These are phyloP conservation scores for Chesias legatella DNA, from an alignment of 2,888 invertebrate species.

Conservation along the genomic window DNA sequence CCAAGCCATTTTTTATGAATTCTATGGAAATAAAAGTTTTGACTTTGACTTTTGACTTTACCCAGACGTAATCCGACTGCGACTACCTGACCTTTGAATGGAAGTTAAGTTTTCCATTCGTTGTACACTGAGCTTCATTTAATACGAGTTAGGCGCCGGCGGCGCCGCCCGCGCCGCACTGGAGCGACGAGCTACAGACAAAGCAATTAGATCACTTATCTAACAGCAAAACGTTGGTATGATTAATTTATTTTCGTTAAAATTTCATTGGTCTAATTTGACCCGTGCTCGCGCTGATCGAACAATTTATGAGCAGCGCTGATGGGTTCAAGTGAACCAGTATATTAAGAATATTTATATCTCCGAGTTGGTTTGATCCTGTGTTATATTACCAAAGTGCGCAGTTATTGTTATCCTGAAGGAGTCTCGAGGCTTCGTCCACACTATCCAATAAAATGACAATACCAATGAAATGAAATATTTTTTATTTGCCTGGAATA, in stretches of 20 bases:
- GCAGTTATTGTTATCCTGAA: too few relatives aligned
- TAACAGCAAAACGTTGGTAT: constrained; percentile 22
- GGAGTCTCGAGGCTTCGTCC: too few relatives aligned
- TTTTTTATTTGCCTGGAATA: too few relatives aligned
- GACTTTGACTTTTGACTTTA: too few relatives aligned
- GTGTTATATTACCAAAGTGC: constrained; percentile 7
- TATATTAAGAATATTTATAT: neutral
- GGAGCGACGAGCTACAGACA: constrained; percentile 11
- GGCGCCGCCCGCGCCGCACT: too few relatives aligned
- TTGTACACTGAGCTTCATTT: constrained; percentile 2
- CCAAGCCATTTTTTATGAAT: too few relatives aligned
- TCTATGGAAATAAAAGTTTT: too few relatives aligned
- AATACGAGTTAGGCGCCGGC: constrained; percentile 7
- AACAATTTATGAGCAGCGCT: constrained; percentile 22
- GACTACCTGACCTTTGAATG: too few relatives aligned
- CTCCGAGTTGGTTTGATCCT: neutral
- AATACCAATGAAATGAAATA: too few relatives aligned
- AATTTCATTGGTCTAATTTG: constrained; percentile 29
- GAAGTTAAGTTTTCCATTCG: neutral
- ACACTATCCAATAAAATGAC: too few relatives aligned
- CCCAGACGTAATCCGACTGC: too few relatives aligned
- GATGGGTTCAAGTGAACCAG: constrained; percentile 14
- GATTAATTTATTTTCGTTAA: constrained; percentile 28
- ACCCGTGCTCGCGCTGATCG: constrained; percentile 11
- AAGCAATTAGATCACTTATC: constrained; percentile 25